Base-by-base conservation (phyloP, 2,888 invertebrate genomes). In the Acrobasis suavella region DNA sequence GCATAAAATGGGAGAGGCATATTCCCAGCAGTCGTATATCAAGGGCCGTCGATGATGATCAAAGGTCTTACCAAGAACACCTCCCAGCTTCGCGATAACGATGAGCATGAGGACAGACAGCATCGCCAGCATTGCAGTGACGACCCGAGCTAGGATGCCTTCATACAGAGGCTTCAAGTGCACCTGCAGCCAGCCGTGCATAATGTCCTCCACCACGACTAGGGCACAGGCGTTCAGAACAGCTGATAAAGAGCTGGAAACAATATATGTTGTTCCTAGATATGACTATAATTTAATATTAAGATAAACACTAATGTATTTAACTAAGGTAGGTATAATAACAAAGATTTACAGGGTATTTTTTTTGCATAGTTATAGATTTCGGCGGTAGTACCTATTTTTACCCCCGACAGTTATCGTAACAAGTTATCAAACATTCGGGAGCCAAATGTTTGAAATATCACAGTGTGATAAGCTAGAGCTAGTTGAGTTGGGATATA, bases 211-310 rank as follows among this genome's bases (percentile, higher is more conserved):
- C 17, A 97, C 88, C 1, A 96, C 93, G 0, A 98, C 97, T 60
- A 97, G 95, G 0, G 98, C 95, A 50, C 97, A 95, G 0, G 97
- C 97, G 83, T 98, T 98, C 49, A 98, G 88, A 1, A 97, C 97
- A 1, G 97, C 97, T 0, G 98, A 97, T 46, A 98, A 90, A 0
- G 98, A 97, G 81, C 98, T 98, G 82, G 37, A 86, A 38, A 32
- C 7, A 32, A 32, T 32, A 32, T 32, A 7, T 32, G 32, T 32
- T 6, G 32, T 32, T 32, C 32, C 32, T 32, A 22, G 22, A 32
- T 32, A 32, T 32, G 32, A 32, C 32, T 3, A 22, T 5, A 3
- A 22, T 5, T 22, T 22, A 22, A 2, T 22, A n/a, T n/a, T n/a
- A n/a, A n/a, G n/a, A n/a, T n/a, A n/a, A n/a, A n/a, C 7, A 32